phyloP scores from a whole-genome alignment of 2,113 vertebrate species.

The Panurus biarmicus region DNA sequence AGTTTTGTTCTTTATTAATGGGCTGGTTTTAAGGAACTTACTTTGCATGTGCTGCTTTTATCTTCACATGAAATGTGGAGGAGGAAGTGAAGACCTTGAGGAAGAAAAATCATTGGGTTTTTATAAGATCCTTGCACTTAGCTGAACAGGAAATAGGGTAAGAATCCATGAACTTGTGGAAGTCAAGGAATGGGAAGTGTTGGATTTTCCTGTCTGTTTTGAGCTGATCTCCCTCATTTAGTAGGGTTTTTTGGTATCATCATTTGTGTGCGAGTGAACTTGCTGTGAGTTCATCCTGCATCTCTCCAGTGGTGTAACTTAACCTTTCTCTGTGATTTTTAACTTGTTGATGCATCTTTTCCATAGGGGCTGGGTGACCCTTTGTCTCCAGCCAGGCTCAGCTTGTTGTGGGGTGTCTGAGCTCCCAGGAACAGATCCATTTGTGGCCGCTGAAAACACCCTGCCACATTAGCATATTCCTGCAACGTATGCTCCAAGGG shows the following conservation, averaged over 20 bases:
- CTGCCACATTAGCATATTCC: constrained; percentile 35
- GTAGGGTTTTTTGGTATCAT: neutral
- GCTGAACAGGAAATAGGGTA: neutral
- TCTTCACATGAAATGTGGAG: neutral
- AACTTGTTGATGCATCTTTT: neutral
- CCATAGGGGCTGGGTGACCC: neutral
- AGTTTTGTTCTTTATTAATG: neutral
- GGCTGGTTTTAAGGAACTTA: neutral
- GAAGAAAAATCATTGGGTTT: neutral
- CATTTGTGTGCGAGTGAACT: neutral
- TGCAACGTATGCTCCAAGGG: constrained; percentile 38
- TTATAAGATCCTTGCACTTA: neutral
- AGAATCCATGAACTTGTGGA: neutral
- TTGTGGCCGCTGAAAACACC: neutral
- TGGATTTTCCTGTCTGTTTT: neutral
- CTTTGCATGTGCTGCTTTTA: neutral
- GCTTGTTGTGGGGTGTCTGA: neutral
- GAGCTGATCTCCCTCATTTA: neutral
- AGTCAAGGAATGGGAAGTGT: neutral
- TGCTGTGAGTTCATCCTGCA: neutral
- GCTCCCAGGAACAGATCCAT: neutral
- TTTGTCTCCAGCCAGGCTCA: neutral
- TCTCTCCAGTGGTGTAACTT: neutral
- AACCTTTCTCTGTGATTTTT: neutral
- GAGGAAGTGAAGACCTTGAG: neutral